These are phyloP conservation scores for Macrosoma leucophasiata DNA, from an alignment of 2,888 invertebrate genomes.

Conservation along the genomic window DNA sequence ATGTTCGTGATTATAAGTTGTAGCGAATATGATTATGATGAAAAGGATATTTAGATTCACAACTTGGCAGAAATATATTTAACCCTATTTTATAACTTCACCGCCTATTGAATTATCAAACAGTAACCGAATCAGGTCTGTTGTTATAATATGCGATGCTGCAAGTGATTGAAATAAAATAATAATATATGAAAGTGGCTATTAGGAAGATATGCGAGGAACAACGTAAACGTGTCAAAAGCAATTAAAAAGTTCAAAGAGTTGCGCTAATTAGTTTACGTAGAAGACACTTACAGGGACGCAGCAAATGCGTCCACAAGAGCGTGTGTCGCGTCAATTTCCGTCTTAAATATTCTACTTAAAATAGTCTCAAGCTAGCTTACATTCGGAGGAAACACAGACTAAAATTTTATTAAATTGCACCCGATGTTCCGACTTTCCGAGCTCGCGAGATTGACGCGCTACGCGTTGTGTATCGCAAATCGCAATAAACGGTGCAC, in stretches of 20 bases:
- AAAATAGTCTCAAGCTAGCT: constrained; percentile 8
- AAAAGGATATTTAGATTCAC: too few relatives aligned
- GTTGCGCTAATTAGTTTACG: constrained; percentile 48
- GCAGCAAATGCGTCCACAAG: too few relatives aligned
- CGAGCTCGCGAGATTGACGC: background rate
- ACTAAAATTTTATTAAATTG: constrained; percentile 11
- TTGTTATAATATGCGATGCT: too few relatives aligned
- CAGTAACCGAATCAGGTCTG: too few relatives aligned
- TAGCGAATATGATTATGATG: too few relatives aligned
- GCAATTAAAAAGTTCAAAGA: constrained; percentile 49
- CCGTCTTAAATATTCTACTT: constrained; percentile 8
- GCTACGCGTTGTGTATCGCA: constrained; percentile 9
- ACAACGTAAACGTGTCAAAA: constrained; percentile 48
- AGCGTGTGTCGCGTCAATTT: constrained; percentile 13
- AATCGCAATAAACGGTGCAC: constrained; percentile 11
- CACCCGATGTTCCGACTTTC: constrained; percentile 4
- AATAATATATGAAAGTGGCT: background rate
- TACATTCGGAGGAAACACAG: constrained; percentile 4
- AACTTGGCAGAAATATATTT: too few relatives aligned
- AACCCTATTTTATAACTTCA: too few relatives aligned
- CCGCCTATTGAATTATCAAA: too few relatives aligned
- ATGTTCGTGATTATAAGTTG: too few relatives aligned
- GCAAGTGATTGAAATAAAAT: background rate
- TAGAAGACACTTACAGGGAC: constrained; percentile 30
- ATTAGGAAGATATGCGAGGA: constrained; percentile 15